Evolutionary conservation across 2,113 vertebrate species (phyloP).

Genomic region (Sinocyclocheilus anshuiensis): DNA sequence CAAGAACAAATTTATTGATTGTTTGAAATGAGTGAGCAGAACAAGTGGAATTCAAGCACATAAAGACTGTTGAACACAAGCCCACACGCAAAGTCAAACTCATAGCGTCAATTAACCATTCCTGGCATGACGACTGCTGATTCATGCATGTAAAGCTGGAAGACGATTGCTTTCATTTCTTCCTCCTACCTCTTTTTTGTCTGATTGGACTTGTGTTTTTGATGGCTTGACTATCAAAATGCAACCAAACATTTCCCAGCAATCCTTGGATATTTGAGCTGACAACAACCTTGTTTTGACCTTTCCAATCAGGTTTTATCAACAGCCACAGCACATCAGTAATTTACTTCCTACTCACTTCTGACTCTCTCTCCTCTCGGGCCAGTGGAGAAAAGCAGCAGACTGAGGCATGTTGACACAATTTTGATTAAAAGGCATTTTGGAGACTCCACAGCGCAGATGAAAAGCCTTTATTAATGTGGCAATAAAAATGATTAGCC

Average conservation of each 20-base stretch:
- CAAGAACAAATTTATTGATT: conserved; percentile 47
- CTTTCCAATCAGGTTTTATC: conserved; percentile 33
- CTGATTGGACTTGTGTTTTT: background rate
- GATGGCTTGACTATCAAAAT: background rate
- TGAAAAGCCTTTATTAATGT: conserved; percentile 40
- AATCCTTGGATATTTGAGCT: conserved; percentile 13
- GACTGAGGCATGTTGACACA: conserved; percentile 36
- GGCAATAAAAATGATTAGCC: conserved; percentile 37
- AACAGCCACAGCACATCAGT: conserved; percentile 15
- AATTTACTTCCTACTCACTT: conserved; percentile 2
- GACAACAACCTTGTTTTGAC: conserved; percentile 26
- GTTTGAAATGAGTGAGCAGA: conserved; percentile 24
- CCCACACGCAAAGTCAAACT: conserved; percentile 18
- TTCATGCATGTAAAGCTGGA: background rate
- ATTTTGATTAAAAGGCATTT: conserved; percentile 47
- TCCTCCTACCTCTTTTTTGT: background rate
- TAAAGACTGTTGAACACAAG: background rate
- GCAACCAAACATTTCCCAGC: background rate
- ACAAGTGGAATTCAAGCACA: background rate
- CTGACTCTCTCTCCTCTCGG: background rate
- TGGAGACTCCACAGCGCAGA: background rate
- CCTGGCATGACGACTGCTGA: background rate
- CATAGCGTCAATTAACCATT: background rate
- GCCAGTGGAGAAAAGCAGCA: conserved; percentile 15
- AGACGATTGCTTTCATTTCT: background rate